Evolutionary conservation across 2,797 vertebrate genomes (phyloP), one percentile per base, ranked within the genome.

Genomic region (Hypotaenidia philippensis): DNA sequence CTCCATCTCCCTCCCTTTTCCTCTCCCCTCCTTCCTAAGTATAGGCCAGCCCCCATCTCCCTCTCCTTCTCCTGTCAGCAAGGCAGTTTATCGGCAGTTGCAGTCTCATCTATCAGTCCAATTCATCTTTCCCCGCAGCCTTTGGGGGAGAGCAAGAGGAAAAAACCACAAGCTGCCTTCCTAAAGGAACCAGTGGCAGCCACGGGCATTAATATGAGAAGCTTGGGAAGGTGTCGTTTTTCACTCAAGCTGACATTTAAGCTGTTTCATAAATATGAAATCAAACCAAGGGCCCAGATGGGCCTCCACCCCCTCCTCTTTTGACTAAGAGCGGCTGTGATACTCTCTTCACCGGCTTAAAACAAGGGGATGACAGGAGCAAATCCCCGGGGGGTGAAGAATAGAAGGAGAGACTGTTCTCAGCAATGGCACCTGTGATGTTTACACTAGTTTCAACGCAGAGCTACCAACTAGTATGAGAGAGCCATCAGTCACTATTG

Each of bases 171-270:
- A 95, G 87, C 87, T 97, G 93, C 95, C 94, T 97, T 96, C 81
- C 84, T 93, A 95, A 92, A 96, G 93, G 96, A 97, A 96, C 91
- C 94, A 82, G 97, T 79, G 75, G 97, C 97, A 97, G 97, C 97
- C 97, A 98, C 64, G 78, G 96, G 96, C 98, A 97, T 97, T 97
- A 97, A 97, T 97, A 97, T 94, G 97, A 98, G 97, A 97, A 98
- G 93, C 96, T 84, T 91, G 93, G 84, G 97, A 98, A 97, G 97
- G 97, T 97, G 97, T 97, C 94, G 4, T 98, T 98, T 97, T 98
- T 98, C 97, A 98, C 97, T 98, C 97, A 98, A 97, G 97, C 96
- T 98, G 98, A 98, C 98, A 98, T 98, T 98, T 97, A 98, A 98
- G 97, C 96, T 97, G 96, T 98, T 98, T 98, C 97, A 98, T 98